phyloP scores from a whole-genome alignment of 2,113 vertebrate species.

The Lamprotornis superbus region DNA sequence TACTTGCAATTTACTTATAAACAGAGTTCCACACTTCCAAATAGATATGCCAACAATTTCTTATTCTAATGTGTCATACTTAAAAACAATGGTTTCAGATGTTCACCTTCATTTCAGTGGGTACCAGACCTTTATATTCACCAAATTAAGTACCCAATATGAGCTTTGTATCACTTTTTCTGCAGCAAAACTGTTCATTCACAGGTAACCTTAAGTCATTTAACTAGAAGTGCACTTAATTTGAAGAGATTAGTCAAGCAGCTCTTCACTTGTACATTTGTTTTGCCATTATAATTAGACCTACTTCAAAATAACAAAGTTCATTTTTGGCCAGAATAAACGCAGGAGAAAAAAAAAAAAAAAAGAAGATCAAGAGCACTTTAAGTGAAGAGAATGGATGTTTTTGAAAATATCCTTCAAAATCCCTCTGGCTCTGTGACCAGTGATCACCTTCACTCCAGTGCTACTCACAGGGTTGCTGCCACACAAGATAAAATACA shows the following conservation, averaged over 20 bases:
- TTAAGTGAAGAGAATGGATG: background rate
- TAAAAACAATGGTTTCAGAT: background rate
- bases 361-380: background rate
- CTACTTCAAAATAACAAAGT: slow-evolving; percentile 43
- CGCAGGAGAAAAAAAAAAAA: background rate
- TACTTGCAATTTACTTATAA: background rate
- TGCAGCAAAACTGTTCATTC: slow-evolving; percentile 8
- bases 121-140: background rate
- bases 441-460: background rate
- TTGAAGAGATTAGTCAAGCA: slow-evolving; percentile 61
- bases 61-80: background rate
- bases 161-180: background rate
- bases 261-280: slow-evolving; percentile 39
- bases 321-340: slow-evolving; percentile 39
- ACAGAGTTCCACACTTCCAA: background rate
- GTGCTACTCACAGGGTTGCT: background rate
- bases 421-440: background rate
- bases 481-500: background rate
- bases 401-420: slow-evolving; percentile 12
- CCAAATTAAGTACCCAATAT: background rate
- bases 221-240: slow-evolving; percentile 64
- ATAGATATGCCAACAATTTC: background rate
- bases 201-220: slow-evolving; percentile 58
- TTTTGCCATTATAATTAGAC: slow-evolving; percentile 53
- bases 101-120: background rate